Percentiles rank a stretch among this genome's conserved stretches.
phyloP scores from a whole-genome alignment of 2,113 vertebrate genomes.

The Nansenia antarctica region DNA sequence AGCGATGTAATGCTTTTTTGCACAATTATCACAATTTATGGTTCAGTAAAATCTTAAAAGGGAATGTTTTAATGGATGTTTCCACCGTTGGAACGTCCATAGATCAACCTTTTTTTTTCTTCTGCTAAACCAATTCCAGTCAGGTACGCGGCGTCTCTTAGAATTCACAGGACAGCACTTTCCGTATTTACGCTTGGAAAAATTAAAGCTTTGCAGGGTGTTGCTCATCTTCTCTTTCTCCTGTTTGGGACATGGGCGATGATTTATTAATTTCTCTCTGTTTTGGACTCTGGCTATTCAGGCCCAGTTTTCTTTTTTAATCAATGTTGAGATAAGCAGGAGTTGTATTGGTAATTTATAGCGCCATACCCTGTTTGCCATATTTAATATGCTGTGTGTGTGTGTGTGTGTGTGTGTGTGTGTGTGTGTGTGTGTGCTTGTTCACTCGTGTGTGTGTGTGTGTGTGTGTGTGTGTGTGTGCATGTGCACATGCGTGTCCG shows the following conservation, averaged over 20 bases:
- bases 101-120: constrained; percentile 38
- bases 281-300: constrained; percentile 54
- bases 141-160: constrained; percentile 64
- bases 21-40: constrained; percentile 29
- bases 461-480: not conserved
- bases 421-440: too few species aligned
- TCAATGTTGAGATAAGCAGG: constrained; percentile 58
- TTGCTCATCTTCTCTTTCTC: constrained; percentile 61
- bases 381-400: too few species aligned
- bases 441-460: not conserved
- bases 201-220: constrained; percentile 63
- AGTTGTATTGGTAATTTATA: constrained; percentile 59
- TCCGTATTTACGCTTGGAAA: constrained; percentile 52
- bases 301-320: constrained; percentile 59
- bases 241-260: constrained; percentile 58
- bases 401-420: not conserved
- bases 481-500: not conserved
- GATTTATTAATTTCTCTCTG: constrained; percentile 65
- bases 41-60: constrained; percentile 33
- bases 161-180: constrained; percentile 61
- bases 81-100: constrained; percentile 23
- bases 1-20: constrained; percentile 34
- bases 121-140: constrained; percentile 60
- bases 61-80: constrained; percentile 31
- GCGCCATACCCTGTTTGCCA: constrained; percentile 14